These are phyloP conservation scores for Furnarius figulus DNA, from an alignment of 2,113 vertebrate species.

Conservation along the genomic window DNA sequence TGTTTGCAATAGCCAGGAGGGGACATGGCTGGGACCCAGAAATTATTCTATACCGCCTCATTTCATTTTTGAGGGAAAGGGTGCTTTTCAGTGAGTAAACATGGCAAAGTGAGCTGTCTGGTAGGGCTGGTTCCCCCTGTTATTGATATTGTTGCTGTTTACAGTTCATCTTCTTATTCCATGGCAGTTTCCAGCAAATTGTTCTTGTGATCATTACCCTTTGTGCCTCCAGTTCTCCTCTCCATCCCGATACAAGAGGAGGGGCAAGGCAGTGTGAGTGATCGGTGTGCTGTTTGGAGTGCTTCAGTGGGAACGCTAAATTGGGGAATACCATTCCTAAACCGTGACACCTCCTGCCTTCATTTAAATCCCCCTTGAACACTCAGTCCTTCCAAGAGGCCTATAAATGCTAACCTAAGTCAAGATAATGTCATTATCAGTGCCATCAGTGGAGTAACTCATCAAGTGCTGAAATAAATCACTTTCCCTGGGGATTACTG, in stretches of 20 bases:
- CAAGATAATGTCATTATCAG: constrained; percentile 59
- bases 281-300: background rate
- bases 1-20: background rate
- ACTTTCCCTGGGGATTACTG: constrained; percentile 52
- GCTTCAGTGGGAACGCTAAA: background rate
- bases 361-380: constrained; percentile 11
- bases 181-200: background rate
- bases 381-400: constrained; percentile 16
- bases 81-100: background rate
- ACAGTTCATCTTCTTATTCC: background rate
- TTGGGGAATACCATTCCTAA: background rate
- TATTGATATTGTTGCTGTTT: background rate
- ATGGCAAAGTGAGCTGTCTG: background rate
- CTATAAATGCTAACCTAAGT: constrained; percentile 50
- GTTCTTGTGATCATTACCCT: background rate
- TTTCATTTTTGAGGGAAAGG: background rate
- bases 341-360: background rate
- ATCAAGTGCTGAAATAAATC: constrained; percentile 53
- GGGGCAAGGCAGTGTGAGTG: background rate
- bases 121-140: background rate
- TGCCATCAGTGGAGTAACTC: constrained; percentile 42
- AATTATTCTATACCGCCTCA: background rate
- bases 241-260: background rate
- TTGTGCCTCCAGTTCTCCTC: background rate
- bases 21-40: background rate